phyloP scores from a whole-genome alignment of 2,888 invertebrate species.

The Neuroscelio doddi region DNA sequence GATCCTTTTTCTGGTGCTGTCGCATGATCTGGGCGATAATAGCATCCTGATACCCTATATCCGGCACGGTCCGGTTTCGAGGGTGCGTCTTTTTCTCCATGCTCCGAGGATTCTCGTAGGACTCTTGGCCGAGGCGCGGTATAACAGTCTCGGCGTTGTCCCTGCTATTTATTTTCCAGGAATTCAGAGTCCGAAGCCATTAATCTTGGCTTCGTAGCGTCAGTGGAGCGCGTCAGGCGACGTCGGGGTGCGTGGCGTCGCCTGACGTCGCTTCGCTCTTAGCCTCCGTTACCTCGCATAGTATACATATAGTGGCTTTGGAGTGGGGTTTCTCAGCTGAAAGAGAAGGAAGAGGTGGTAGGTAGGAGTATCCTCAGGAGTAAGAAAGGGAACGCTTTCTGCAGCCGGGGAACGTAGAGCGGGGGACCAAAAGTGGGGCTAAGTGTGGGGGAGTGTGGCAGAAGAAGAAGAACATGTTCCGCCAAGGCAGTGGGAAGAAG shows the following conservation, averaged over 20 bases:
- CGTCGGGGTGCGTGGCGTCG: slow-evolving; percentile 59
- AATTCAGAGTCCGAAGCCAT: slow-evolving; percentile 71
- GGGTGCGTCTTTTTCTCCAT: slow-evolving; percentile 40
- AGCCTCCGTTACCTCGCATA: slow-evolving; percentile 46
- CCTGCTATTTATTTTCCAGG: slow-evolving; percentile 71
- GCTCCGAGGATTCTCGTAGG: slow-evolving; percentile 19
- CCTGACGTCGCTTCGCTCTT: slow-evolving; percentile 52
- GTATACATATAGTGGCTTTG: background rate
- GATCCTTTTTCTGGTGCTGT: slow-evolving; percentile 18
- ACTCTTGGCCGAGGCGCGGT: slow-evolving; percentile 27
- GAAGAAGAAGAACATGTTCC: slow-evolving; percentile 5
- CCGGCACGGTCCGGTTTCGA: slow-evolving; percentile 33
- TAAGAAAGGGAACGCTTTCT: slow-evolving; percentile 25
- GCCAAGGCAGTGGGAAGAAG: slow-evolving; percentile 18
- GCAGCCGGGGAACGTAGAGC: slow-evolving; percentile 11
- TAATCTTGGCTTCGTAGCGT: slow-evolving; percentile 69
- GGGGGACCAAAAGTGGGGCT: slow-evolving; percentile 12
- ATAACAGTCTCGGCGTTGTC: slow-evolving; percentile 46
- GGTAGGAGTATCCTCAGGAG: slow-evolving; percentile 45
- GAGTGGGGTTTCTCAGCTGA: slow-evolving; percentile 26
- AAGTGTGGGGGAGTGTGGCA: slow-evolving; percentile 18
- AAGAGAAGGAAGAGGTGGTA: slow-evolving; percentile 42
- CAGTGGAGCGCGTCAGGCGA: slow-evolving; percentile 71
- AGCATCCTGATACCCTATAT: slow-evolving; percentile 51
- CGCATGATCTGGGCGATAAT: slow-evolving; percentile 52